Base-by-base conservation (phyloP, 2,797 vertebrate genomes). In the Acanthiza pusilla region DNA sequence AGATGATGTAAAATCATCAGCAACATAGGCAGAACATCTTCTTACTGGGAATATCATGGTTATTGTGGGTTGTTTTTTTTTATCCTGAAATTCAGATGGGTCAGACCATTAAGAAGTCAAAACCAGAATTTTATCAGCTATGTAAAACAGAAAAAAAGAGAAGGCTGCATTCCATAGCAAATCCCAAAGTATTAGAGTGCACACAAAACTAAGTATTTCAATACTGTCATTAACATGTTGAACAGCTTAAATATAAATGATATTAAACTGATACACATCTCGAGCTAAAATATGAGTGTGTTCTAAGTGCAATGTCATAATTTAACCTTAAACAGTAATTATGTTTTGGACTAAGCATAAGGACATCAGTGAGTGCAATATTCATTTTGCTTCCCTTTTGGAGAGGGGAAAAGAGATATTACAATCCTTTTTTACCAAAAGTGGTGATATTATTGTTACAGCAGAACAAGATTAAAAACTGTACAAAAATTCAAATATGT, bases 21-120 rank as follows among this genome's bases (percentile, higher is more conserved):
- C n/a, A 65, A 38, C 5, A 9, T 43, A 88, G 16, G 5, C n/a
- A 66, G 36, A 84, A 43, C 4, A 87, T 7, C 20, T 42, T 62
- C 10, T 17, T 45, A 38, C 3, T 0, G 1, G 13, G 11, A 90
- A 73, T 6, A 88, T 4, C 3, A 45, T 18, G 9, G 19, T 26
- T 72, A 21, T 40, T 55, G 60, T 5, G 15, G 6, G 7, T 66
- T 60, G 54, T 2, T 26, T 4, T 2, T 32, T 30, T 4, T 63
- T 72, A 67, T 48, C 0, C 42, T 85, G 29, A 9, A 50, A 71
- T 73, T 86, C 20, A 57, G 11, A 38, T 25, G 14, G 6, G 43
- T 77, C 16, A 43, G 15, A 34, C 19, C 80, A 16, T 40, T 60
- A 60, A 45, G 13, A 62, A 84, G 13, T 53, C 70, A 72, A 68